Evolutionary conservation across 2,113 vertebrate species (phyloP).

Genomic region (Phodopus roborovskii): DNA sequence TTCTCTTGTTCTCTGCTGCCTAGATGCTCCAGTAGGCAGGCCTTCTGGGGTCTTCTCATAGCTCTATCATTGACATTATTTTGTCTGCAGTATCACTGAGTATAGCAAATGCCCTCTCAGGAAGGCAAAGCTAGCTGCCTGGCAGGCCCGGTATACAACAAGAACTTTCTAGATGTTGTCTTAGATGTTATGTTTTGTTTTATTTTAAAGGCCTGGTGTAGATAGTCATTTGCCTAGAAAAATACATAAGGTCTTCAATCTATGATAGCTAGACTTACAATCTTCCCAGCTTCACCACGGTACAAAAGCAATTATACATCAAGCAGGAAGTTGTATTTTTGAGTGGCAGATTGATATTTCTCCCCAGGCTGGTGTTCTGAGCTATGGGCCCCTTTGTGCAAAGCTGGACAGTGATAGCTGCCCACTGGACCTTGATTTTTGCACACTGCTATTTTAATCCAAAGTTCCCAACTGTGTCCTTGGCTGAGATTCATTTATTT

Average conservation of each 20-base stretch:
- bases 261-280: background rate
- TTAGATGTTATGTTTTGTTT: background rate
- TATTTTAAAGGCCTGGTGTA: background rate
- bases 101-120: rapidly evolving
- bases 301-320: background rate
- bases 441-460: background rate
- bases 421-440: background rate
- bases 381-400: background rate
- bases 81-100: background rate
- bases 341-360: background rate
- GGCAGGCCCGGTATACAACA: background rate
- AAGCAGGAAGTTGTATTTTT: background rate
- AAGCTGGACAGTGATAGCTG: background rate
- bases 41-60: background rate
- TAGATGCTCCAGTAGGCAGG: background rate
- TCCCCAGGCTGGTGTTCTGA: background rate
- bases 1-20: background rate
- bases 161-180: background rate
- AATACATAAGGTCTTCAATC: background rate
- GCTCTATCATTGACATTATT: background rate
- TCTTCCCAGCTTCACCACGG: background rate
- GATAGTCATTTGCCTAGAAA: background rate
- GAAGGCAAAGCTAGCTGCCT: no score
- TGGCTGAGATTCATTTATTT: background rate
- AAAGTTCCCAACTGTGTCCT: background rate